Evolutionary conservation across 2,113 vertebrate species (phyloP), one percentile per base, ranked within the genome.

Genomic region (Halichoerus grypus): DNA sequence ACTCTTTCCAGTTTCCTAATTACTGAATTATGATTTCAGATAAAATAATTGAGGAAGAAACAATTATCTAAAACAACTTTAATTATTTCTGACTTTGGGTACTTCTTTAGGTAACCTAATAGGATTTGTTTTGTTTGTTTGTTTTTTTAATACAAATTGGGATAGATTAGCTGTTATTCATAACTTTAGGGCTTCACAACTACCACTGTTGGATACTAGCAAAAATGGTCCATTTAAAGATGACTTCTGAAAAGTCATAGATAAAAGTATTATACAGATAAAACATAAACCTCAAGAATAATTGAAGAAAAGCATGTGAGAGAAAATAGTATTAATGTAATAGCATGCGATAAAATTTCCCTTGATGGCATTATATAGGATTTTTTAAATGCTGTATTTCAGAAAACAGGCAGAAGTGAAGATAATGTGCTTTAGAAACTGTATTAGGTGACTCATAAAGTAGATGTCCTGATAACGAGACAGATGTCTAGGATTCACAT

Each of bases 381-480:
- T 81, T 85, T 96, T 85, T 49, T 5, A 86, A 95, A 89, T 67
- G 86, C 39, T 82, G 0, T 39, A 63, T 82, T 96, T 97, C 59
- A 67, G 82, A 85, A 84, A 91, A 72, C 12, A 88, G 90, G 80
- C 19, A 77, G 49, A 96, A 80, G 26, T 26, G n/a, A 96, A 81
- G 31, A 91, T 6, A 59, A 91, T 69, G 39, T 72, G 21, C 65
- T 96, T 83, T 83, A 82, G 55, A 83, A 97, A 67, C 91, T 61
- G 5, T 88, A 24, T 42, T 63, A 51, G 42, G 24, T 96, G 85
- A 94, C 59, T 93, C 79, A 81, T 61, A 82, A 92, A 77, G 67
- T 33, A 31, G 31, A 61, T 84, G 14, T 33, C 46, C 9, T 46
- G 46, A 72, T 83, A 65, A 42, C 46, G 81, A 61, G 69, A 77